phyloP scores from a whole-genome alignment of 2,888 invertebrate genomes.

The Drosophila nigricruria region DNA sequence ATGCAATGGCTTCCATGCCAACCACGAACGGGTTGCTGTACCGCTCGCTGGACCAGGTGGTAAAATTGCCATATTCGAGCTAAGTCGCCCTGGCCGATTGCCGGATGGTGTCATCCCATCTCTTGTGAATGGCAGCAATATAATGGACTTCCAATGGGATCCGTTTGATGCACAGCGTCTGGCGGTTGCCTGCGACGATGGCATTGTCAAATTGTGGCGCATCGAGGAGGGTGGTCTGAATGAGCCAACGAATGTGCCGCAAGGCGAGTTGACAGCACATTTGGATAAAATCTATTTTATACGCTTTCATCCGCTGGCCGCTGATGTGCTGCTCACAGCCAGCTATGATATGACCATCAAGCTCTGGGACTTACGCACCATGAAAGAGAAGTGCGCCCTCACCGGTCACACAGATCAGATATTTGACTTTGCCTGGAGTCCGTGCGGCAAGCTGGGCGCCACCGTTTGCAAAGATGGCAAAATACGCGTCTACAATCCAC shows the following conservation, averaged over 20 bases:
- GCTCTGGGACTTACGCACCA: slow-evolving; percentile 92
- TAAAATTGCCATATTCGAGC: slow-evolving; percentile 93
- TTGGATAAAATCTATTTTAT: slow-evolving; percentile 96
- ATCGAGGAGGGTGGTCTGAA: slow-evolving; percentile 89
- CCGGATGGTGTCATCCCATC: slow-evolving; percentile 94
- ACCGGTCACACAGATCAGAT: slow-evolving; percentile 94
- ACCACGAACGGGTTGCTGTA: slow-evolving; percentile 94
- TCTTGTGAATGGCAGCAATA: slow-evolving; percentile 94
- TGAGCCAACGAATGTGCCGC: slow-evolving; percentile 92
- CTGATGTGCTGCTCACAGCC: slow-evolving; percentile 94
- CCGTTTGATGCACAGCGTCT: slow-evolving; percentile 93
- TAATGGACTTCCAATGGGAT: slow-evolving; percentile 98
- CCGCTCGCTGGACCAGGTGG: slow-evolving; percentile 96
- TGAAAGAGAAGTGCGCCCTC: slow-evolving; percentile 88
- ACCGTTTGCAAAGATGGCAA: slow-evolving; percentile 96
- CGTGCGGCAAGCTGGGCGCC: slow-evolving; percentile 93
- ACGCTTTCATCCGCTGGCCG: slow-evolving; percentile 95
- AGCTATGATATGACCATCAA: slow-evolving; percentile 96
- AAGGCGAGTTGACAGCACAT: slow-evolving; percentile 91
- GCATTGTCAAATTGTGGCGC: slow-evolving; percentile 92
- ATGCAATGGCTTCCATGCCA: slow-evolving; percentile 97
- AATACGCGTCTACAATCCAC: slow-evolving; percentile 91
- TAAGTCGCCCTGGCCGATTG: slow-evolving; percentile 91
- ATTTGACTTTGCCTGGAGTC: slow-evolving; percentile 97
- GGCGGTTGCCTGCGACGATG: slow-evolving; percentile 96